Conservation (phyloP, 2,113 vertebrate genomes). For the Hippocampus zosterae region DNA sequence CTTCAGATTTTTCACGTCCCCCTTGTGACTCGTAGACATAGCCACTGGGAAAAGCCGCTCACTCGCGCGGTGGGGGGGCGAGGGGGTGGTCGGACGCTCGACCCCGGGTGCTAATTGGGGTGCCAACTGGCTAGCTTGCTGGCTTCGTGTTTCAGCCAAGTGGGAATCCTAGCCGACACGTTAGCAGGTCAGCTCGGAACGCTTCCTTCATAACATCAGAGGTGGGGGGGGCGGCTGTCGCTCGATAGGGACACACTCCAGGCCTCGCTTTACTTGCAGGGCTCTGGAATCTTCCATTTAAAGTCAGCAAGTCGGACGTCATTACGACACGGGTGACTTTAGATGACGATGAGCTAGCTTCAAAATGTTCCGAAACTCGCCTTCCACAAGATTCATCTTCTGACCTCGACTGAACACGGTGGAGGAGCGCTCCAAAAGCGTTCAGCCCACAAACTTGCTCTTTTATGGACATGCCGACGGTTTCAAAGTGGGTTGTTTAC, state of each 20-base stretch:
- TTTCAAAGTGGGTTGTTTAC: neutral
- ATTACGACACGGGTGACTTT: too few relatives aligned
- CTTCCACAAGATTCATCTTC: neutral
- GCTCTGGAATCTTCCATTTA: neutral
- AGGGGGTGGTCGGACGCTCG: neutral
- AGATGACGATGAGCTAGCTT: too few relatives aligned
- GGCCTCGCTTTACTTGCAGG: neutral
- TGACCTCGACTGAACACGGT: neutral
- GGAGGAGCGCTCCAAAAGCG: neutral
- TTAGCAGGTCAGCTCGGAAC: slow-evolving; percentile 40
- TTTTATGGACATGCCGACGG: neutral
- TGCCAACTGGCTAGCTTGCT: slow-evolving; percentile 33
- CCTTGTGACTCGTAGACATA: slow-evolving; percentile 41
- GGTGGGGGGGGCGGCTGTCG: neutral
- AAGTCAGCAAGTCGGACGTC: neutral
- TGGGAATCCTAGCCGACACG: slow-evolving; percentile 51
- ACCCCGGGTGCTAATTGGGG: slow-evolving; percentile 64
- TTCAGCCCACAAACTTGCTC: neutral
- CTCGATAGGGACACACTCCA: neutral
- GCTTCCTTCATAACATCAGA: slow-evolving; percentile 40
- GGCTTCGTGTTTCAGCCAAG: slow-evolving; percentile 57
- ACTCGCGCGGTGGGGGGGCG: slow-evolving; percentile 12
- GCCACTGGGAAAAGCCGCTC: slow-evolving; percentile 22
- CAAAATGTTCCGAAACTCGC: too few relatives aligned
- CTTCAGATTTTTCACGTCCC: slow-evolving; percentile 15